A percentile compares a stretch with the other conserved stretches of the same genome.
These are phyloP conservation scores for Chaetodon auriga DNA, from an alignment of 2,113 vertebrate genomes.

Conservation along the genomic window DNA sequence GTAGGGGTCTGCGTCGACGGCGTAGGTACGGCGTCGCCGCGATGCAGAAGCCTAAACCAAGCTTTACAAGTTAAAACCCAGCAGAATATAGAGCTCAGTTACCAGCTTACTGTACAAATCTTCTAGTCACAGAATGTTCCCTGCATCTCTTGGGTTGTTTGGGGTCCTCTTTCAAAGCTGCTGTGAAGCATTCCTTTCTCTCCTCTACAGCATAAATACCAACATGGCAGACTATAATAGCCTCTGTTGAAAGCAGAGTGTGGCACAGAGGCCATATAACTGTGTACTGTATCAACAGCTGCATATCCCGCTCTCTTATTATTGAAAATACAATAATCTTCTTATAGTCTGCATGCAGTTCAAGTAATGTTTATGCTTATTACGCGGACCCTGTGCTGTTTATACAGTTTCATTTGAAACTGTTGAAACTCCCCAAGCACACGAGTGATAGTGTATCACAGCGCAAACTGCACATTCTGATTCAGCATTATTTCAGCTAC, in stretches of 20 bases:
- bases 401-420: slow-evolving; percentile 44
- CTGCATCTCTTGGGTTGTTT: slow-evolving; percentile 30
- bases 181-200: slow-evolving; percentile 7
- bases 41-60: too few species aligned
- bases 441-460: slow-evolving; percentile 32
- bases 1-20: too few species aligned
- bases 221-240: slow-evolving; percentile 34
- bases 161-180: slow-evolving; percentile 15
- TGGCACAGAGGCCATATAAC: slow-evolving; percentile 18
- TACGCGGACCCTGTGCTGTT: slow-evolving; percentile 11
- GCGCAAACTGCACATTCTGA: slow-evolving; percentile 51
- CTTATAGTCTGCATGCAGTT: slow-evolving; percentile 38
- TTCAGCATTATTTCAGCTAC: slow-evolving; percentile 63
- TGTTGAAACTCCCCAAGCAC: slow-evolving; percentile 46
- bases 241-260: slow-evolving; percentile 16
- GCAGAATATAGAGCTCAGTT: slow-evolving; percentile 56
- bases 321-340: slow-evolving; percentile 53
- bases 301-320: slow-evolving; percentile 31
- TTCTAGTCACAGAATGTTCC: slow-evolving; percentile 18
- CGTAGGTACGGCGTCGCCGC: too few species aligned
- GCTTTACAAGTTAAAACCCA: slow-evolving; percentile 51
- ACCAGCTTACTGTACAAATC: slow-evolving; percentile 54
- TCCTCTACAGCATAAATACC: slow-evolving; percentile 20
- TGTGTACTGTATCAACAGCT: slow-evolving; percentile 26
- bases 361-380: slow-evolving; percentile 45